Percentiles rank a stretch among this genome's conserved stretches.
Evolutionary conservation across 2,797 vertebrate species (phyloP).

Genomic region (Tenualosa thibaudeaui): DNA sequence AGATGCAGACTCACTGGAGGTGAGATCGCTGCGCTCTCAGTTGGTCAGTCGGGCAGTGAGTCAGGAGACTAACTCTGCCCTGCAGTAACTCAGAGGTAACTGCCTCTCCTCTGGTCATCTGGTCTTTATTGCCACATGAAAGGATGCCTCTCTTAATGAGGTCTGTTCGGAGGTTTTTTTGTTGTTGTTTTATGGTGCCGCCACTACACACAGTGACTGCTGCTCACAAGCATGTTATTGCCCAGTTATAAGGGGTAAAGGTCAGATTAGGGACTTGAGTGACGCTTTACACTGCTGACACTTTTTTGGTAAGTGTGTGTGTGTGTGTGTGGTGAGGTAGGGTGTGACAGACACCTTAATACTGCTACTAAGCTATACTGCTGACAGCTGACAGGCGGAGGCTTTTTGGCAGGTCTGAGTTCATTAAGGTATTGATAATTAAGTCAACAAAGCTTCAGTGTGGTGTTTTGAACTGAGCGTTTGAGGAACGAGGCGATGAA

Average conservation of each 20-base stretch:
- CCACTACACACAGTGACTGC: constrained; percentile 16
- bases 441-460: background rate
- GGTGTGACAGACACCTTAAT: background rate
- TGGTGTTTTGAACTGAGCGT: background rate
- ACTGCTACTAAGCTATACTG: background rate
- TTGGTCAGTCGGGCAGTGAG: background rate
- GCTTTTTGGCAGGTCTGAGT: background rate
- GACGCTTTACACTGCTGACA: background rate
- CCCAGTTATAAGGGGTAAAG: constrained; percentile 30
- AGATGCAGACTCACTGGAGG: background rate
- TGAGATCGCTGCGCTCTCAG: background rate
- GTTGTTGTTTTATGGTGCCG: constrained; percentile 15
- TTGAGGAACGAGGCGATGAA: background rate
- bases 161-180: constrained; percentile 12
- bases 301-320: constrained; percentile 7
- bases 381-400: background rate
- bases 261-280: constrained; percentile 19
- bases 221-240: constrained; percentile 25
- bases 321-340: background rate
- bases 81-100: background rate
- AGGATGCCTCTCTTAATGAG: constrained; percentile 20
- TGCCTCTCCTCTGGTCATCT: constrained; percentile 12
- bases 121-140: constrained; percentile 31
- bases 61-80: background rate
- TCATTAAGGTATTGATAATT: background rate